Evolutionary conservation across 2,888 invertebrate genomes (phyloP), one percentile per base, ranked within the genome.

Genomic region (Ophonus ardosiacus): DNA sequence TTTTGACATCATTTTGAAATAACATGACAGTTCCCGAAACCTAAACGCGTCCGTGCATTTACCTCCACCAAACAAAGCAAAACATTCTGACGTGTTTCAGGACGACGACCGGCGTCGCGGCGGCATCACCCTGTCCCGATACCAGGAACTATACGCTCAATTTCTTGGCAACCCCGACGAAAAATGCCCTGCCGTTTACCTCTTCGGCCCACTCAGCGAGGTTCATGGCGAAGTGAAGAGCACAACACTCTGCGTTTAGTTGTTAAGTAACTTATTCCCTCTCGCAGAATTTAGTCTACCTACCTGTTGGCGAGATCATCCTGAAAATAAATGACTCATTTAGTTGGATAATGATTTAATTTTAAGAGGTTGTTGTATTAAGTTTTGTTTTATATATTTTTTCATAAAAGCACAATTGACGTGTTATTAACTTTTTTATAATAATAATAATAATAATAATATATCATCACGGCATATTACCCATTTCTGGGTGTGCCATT

Each of bases 71-170:
- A 8, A 15, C 7, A 74, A 74, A 43, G 17, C 17, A 43, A 68
- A 15, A 57, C 15, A 38, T 13, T 80, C 21, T 76, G 21, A 63
- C 82, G 65, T 31, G 84, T 91, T 92, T n/a, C 91, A 97, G 96
- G 96, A 97, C 88, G 96, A 96, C 86, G 97, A 97, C 91, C 93
- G 96, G 89, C 94, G 94, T 91, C 94, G 94, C 88, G 97, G 97
- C 31, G 97, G 97, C 4, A 92, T 97, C 71, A 96, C 95, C 1
- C 90, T 96, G 85, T 93, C 95, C 5, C 93, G 97, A 89, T 97
- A 97, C 90, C 96, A 97, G 90, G 97, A 97, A 90, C 92, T 97
- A 2, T 97, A 97, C 90, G 96, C 96, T 0, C 94, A 96, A 90
- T 97, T 96, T 92, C 93, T 97, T 86, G 96, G 97, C 24, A 96